A percentile compares a stretch with the other conserved stretches of the same genome.
phyloP scores from a whole-genome alignment of 1,140 invertebrate species.

The Aradophagus sp. region DNA sequence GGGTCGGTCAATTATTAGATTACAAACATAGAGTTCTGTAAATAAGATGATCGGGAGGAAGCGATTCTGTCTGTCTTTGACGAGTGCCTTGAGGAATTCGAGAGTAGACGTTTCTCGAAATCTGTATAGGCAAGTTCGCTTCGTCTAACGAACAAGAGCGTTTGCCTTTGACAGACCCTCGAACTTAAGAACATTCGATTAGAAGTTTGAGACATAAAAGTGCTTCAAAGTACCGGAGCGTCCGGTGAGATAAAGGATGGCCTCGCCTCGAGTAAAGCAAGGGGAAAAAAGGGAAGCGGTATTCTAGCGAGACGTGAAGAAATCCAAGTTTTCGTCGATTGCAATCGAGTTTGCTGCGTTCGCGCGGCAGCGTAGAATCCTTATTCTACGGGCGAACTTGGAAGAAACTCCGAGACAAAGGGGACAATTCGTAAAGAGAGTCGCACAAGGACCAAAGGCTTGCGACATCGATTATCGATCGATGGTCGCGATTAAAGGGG shows the following conservation, averaged over 20 bases:
- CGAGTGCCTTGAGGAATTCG: slow-evolving; percentile 37
- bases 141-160: slow-evolving; percentile 56
- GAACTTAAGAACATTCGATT: slow-evolving; percentile 60
- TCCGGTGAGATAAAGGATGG: slow-evolving; percentile 58
- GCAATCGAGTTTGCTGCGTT: slow-evolving; percentile 57
- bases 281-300: slow-evolving; percentile 55
- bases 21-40: slow-evolving; percentile 22
- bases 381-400: slow-evolving; percentile 48
- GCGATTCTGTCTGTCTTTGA: slow-evolving; percentile 42
- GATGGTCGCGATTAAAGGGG: slow-evolving; percentile 31
- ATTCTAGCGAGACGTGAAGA: slow-evolving; percentile 55
- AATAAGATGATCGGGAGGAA: slow-evolving; percentile 23
- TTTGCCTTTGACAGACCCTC: slow-evolving; percentile 57
- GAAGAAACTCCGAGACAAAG: slow-evolving; percentile 54
- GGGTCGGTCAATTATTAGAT: slow-evolving; percentile 12
- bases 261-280: slow-evolving; percentile 52
- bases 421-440: slow-evolving; percentile 44
- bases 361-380: slow-evolving; percentile 42
- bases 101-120: slow-evolving; percentile 51
- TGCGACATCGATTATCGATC: slow-evolving; percentile 64
- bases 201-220: slow-evolving; percentile 56
- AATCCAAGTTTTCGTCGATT: slow-evolving; percentile 57
- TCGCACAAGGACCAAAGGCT: slow-evolving; percentile 44
- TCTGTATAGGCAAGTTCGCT: slow-evolving; percentile 52
- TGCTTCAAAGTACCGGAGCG: slow-evolving; percentile 54